Evolutionary conservation across 2,888 invertebrate genomes (phyloP).

Genomic region (Nudaria mundana): DNA sequence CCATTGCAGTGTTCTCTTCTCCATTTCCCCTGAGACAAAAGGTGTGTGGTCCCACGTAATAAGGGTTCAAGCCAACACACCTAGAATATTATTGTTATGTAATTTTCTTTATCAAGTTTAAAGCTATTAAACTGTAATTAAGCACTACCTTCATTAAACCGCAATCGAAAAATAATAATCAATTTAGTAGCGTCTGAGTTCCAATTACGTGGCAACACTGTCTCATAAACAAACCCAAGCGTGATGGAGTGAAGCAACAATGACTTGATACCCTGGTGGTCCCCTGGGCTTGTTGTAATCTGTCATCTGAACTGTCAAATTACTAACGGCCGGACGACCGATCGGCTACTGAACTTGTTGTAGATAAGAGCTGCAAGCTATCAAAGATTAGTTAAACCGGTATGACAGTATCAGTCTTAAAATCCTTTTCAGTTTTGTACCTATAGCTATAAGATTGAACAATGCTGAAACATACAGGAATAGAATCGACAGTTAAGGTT

Average conservation of each 20-base stretch:
- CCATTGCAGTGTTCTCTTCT: too few species aligned
- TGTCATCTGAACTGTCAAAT: constrained; percentile 81
- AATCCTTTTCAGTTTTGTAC: too few species aligned
- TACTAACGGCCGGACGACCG: constrained; percentile 79
- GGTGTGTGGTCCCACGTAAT: too few species aligned
- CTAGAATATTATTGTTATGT: too few species aligned
- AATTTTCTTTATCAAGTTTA: too few species aligned
- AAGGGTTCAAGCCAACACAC: too few species aligned
- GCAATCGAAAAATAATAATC: constrained; percentile 19
- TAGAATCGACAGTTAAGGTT: too few species aligned
- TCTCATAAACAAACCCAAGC: constrained; percentile 61
- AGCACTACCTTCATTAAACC: constrained; percentile 22
- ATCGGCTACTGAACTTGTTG: constrained; percentile 79
- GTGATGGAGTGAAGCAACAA: constrained; percentile 61
- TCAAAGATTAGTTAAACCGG: constrained; percentile 43
- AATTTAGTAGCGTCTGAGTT: constrained; percentile 42
- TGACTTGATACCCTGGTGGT: constrained; percentile 77
- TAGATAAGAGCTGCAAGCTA: constrained; percentile 68
- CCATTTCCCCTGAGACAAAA: too few species aligned
- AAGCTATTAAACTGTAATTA: constrained; percentile 14
- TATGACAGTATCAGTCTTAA: constrained; percentile 22
- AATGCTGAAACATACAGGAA: too few species aligned
- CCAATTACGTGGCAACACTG: constrained; percentile 53
- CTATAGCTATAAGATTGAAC: too few species aligned
- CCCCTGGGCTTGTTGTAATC: constrained; percentile 67